Base-by-base conservation (phyloP, 1,140 invertebrate genomes). In the Probaryconus sp. region DNA sequence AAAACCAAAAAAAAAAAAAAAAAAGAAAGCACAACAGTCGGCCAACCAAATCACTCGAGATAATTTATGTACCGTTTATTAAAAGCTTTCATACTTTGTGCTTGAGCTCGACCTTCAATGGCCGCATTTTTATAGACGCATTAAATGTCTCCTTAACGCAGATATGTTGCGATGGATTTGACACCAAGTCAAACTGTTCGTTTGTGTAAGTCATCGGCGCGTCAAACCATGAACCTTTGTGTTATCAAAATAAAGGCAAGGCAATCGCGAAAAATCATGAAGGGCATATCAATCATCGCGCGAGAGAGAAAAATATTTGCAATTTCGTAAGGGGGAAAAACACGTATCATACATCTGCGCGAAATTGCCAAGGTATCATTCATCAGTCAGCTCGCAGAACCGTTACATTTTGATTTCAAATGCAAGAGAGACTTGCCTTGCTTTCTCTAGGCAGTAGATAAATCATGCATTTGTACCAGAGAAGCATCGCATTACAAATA, bases 381-480 rank as follows among this genome's bases (percentile, higher is more conserved):
- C 72, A 75, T 69, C 72, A 69, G 61, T 70, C 45, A 61, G 31
- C 18, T 7, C 42, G 35, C 31, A 26, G n/a, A 33, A 69, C 72
- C 65, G 47, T 70, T 75, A 61, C 60, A 67, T 75, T 75, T 74
- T 65, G 58, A 64, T 64, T 60, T 47, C 45, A 61, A 48, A 51
- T 37, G 56, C 28, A 16, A 38, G 33, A 20, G n/a, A n/a, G n/a
- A n/a, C n/a, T 43, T 58, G 64, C 24, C 28, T 51, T 38, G 72
- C 65, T 75, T 75, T 65, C 64, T 69, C 63, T 64, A 69, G 45
- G 51, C 53, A 31, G 35, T 24, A 53, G 51, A 75, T 74, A 75
- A 75, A 75, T 69, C 64, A 69, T 75, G 43, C 64, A 75, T 75
- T 75, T 58, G 45, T 65, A 58, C 16, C n/a, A 61, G 55, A 56